phyloP scores from a whole-genome alignment of 2,888 invertebrate species.

The Sminthurides aquaticus region DNA sequence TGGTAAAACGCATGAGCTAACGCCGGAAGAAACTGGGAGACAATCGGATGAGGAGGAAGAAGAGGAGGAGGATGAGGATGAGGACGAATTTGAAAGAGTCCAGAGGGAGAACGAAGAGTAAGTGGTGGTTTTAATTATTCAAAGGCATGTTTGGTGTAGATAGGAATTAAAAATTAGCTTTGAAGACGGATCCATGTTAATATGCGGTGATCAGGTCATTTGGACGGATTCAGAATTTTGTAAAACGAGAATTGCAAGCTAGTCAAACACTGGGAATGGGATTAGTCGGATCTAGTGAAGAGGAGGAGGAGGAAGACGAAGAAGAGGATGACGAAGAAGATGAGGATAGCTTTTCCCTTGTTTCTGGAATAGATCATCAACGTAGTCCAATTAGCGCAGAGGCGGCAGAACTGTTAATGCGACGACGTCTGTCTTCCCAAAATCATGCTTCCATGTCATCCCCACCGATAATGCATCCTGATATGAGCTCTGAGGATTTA shows the following conservation, averaged over 20 bases:
- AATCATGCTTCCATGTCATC: neutral
- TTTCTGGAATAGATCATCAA: neutral
- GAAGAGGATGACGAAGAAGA: slow-evolving; percentile 11
- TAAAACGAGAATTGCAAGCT: slow-evolving; percentile 10
- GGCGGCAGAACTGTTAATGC: neutral
- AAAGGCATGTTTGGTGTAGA: neutral
- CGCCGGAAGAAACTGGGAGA: slow-evolving; percentile 6
- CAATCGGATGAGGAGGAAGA: slow-evolving; percentile 16
- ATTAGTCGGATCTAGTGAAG: slow-evolving; percentile 13
- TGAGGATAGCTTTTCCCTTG: neutral
- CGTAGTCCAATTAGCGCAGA: neutral
- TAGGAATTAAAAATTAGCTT: too few species aligned
- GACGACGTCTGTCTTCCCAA: neutral
- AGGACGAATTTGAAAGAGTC: slow-evolving; percentile 16
- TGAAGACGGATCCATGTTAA: too few species aligned
- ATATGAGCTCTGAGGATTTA: slow-evolving; percentile 19
- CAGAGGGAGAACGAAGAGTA: slow-evolving; percentile 21
- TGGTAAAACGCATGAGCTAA: slow-evolving; percentile 2
- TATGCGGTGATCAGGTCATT: slow-evolving; percentile 20
- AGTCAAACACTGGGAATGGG: neutral
- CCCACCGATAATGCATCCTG: neutral
- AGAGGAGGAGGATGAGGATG: slow-evolving; percentile 22
- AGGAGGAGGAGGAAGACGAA: slow-evolving; percentile 15
- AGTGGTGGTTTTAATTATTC: neutral
- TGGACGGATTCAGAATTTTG: slow-evolving; percentile 17